phyloP scores from a whole-genome alignment of 2,113 vertebrate genomes.

The Grallaria varia region DNA sequence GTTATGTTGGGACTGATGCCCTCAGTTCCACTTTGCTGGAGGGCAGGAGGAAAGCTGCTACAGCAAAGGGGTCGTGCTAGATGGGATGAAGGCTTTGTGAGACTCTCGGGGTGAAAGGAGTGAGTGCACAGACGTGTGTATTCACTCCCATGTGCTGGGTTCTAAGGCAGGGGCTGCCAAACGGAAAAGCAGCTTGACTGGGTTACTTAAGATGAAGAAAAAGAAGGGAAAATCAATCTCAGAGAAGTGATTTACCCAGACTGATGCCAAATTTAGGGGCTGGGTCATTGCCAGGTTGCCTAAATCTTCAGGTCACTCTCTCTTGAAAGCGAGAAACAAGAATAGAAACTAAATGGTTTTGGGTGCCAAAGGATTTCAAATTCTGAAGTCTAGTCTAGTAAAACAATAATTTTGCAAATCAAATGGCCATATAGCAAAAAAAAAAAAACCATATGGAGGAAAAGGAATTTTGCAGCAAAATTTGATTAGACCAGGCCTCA shows the following conservation, averaged over 20 bases:
- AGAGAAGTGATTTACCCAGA: not conserved
- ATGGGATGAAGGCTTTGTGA: not conserved
- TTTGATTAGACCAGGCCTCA: not conserved
- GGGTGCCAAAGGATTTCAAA: not conserved
- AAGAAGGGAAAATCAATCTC: not conserved
- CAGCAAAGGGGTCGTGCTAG: not conserved
- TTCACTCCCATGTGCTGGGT: not conserved
- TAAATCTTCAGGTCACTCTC: not conserved
- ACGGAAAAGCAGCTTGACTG: not conserved
- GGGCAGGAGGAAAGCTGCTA: not conserved
- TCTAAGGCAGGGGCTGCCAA: not conserved
- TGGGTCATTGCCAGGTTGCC: not conserved
- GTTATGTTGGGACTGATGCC: not conserved
- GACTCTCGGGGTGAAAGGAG: not conserved
- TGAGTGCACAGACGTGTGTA: not conserved
- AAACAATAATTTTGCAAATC: not conserved
- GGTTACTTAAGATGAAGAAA: not conserved
- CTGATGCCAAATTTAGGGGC: not conserved
- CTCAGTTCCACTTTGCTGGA: not conserved
- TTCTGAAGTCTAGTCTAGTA: not conserved
- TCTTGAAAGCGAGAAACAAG: not conserved
- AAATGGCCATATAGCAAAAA: not conserved
- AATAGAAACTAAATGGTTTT: not conserved
- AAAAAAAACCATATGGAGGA: not conserved
- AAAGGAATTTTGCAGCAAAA: not conserved